phyloP scores from a whole-genome alignment of 2,888 invertebrate genomes.

The Gibbula magus region DNA sequence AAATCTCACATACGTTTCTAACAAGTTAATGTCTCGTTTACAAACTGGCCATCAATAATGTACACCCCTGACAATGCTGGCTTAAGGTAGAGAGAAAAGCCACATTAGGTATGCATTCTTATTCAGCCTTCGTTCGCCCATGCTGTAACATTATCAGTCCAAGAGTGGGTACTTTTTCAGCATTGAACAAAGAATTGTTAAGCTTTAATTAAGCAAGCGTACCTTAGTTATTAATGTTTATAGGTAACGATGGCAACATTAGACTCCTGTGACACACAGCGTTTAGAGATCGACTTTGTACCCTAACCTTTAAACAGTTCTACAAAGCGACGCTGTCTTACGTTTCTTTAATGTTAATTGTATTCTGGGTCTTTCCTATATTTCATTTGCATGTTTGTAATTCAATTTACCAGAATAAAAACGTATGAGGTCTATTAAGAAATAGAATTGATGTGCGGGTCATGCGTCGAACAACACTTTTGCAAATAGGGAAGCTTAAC shows the following conservation, averaged over 20 bases:
- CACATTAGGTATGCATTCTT: not conserved
- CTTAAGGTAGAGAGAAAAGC: not conserved
- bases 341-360: too few species aligned
- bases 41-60: not conserved
- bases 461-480: too few species aligned
- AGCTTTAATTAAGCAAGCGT: not conserved
- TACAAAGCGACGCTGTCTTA: too few species aligned
- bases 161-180: not conserved
- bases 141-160: not conserved
- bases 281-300: not conserved
- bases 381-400: too few species aligned
- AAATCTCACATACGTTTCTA: too few species aligned
- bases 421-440: too few species aligned
- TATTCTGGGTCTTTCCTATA: too few species aligned
- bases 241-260: not conserved
- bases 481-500: too few species aligned
- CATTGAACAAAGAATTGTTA: not conserved
- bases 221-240: constrained; percentile 1
- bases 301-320: not conserved
- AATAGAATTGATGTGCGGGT: too few species aligned
- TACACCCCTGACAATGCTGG: not conserved
- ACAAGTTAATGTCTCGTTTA: not conserved
- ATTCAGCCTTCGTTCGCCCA: not conserved
- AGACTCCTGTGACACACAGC: not conserved
- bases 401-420: too few species aligned